phyloP scores from a whole-genome alignment of 2,113 vertebrate genomes.

The Sarotherodon lohbergeri region DNA sequence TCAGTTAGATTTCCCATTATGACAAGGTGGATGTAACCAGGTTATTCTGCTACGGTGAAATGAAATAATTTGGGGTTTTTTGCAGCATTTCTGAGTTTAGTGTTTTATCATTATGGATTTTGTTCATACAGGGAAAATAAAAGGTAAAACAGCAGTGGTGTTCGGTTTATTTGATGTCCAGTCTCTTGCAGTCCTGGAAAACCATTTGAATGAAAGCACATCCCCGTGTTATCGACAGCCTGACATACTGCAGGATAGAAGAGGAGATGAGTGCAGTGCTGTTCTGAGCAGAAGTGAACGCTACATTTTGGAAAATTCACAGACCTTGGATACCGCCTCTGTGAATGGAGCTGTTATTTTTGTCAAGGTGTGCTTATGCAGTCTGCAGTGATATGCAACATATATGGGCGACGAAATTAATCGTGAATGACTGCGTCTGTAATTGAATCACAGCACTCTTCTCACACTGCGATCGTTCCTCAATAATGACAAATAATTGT shows the following conservation, averaged over 20 bases:
- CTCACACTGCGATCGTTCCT: constrained; percentile 16
- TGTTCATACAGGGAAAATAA: not conserved
- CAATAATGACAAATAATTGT: constrained; percentile 61
- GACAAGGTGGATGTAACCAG: not conserved
- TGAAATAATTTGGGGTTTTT: not conserved
- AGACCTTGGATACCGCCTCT: not conserved
- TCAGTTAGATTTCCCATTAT: not conserved
- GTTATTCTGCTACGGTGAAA: not conserved
- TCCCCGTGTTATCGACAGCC: not conserved
- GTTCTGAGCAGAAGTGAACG: not conserved
- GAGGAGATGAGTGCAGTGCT: not conserved
- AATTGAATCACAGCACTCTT: constrained; percentile 47
- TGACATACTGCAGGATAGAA: not conserved
- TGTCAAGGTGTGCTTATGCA: constrained; percentile 19
- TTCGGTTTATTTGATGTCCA: not conserved
- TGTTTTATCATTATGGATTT: not conserved
- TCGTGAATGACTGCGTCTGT: constrained; percentile 33
- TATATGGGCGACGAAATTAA: constrained; percentile 11
- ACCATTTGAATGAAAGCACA: not conserved
- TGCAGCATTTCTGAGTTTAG: not conserved
- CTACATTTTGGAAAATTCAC: not conserved
- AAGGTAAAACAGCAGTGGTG: not conserved
- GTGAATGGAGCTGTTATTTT: constrained; percentile 11
- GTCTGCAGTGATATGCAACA: not conserved
- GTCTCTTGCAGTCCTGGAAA: not conserved